These are phyloP conservation scores for Chalcosyrphus nemorum DNA, from an alignment of 2,888 invertebrate genomes.

Conservation along the genomic window DNA sequence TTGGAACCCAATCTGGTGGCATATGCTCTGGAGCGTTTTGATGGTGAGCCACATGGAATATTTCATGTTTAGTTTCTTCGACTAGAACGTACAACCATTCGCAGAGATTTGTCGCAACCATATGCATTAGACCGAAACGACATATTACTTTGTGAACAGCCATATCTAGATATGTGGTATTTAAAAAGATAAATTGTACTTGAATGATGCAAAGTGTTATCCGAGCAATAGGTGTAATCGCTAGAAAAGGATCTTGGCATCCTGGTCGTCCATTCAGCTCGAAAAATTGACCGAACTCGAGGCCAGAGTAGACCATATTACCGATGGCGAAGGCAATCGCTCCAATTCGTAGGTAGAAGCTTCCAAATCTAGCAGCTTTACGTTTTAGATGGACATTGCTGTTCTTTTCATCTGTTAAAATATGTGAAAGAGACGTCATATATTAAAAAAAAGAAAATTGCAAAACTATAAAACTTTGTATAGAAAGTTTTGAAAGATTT, in stretches of 20 bases:
- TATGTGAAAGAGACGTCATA: background rate
- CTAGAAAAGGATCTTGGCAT: slow-evolving; percentile 86
- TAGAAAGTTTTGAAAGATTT: too few relatives aligned
- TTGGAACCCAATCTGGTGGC: slow-evolving; percentile 56
- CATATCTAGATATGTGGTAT: slow-evolving; percentile 89
- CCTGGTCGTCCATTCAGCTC: slow-evolving; percentile 85
- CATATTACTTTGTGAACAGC: slow-evolving; percentile 88
- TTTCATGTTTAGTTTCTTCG: slow-evolving; percentile 94
- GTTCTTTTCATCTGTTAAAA: slow-evolving; percentile 79
- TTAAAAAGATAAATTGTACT: slow-evolving; percentile 96
- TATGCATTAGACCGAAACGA: slow-evolving; percentile 95
- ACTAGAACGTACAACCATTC: slow-evolving; percentile 95
- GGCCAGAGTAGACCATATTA: slow-evolving; percentile 88
- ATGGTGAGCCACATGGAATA: slow-evolving; percentile 86
- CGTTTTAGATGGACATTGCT: slow-evolving; percentile 80
- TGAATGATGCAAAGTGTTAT: slow-evolving; percentile 93
- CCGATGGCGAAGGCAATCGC: slow-evolving; percentile 86
- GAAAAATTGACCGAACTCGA: slow-evolving; percentile 89
- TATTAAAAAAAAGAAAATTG: too few relatives aligned
- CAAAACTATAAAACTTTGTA: too few relatives aligned
- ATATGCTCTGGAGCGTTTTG: slow-evolving; percentile 67
- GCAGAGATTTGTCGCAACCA: slow-evolving; percentile 94
- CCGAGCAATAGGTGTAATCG: slow-evolving; percentile 91
- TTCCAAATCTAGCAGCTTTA: slow-evolving; percentile 87
- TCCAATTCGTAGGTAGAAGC: slow-evolving; percentile 93